Percentiles rank a stretch among this genome's conserved stretches.
Conservation (phyloP, 2,888 invertebrate species). For the Agrochola litura region DNA sequence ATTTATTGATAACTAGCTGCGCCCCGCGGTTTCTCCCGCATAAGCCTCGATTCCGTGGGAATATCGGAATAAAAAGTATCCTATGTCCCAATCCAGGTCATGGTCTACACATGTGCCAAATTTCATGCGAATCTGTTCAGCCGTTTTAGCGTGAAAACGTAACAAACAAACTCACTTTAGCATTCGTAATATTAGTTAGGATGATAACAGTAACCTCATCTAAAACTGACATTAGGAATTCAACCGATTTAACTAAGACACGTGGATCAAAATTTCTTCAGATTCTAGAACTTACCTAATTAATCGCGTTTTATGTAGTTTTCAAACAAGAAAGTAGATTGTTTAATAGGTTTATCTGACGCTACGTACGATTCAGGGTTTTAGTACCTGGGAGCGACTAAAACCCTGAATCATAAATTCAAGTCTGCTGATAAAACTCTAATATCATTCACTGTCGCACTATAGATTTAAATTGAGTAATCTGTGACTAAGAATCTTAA, state of each 20-base stretch:
- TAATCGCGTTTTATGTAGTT: background rate
- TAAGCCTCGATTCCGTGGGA: too few species aligned
- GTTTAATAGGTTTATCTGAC: background rate
- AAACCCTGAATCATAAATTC: background rate
- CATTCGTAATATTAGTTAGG: too few species aligned
- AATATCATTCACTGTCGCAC: background rate
- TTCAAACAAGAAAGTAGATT: background rate
- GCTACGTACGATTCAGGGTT: background rate
- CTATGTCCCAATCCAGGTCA: too few species aligned
- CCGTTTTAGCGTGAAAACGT: too few species aligned
- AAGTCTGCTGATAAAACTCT: background rate
- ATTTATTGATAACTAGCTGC: too few species aligned
- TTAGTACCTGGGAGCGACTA: background rate
- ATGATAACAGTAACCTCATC: background rate
- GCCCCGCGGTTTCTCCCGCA: too few species aligned
- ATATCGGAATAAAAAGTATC: too few species aligned
- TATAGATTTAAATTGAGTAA: background rate
- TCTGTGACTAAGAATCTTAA: background rate
- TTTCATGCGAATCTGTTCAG: too few species aligned
- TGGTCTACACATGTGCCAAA: too few species aligned
- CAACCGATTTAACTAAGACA: background rate
- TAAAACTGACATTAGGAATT: background rate
- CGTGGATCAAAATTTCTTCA: background rate
- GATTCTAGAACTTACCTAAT: background rate
- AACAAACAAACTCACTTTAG: too few species aligned